These are phyloP conservation scores for Hydrotaea diabolus DNA, from an alignment of 2,888 invertebrate genomes.

Conservation along the genomic window DNA sequence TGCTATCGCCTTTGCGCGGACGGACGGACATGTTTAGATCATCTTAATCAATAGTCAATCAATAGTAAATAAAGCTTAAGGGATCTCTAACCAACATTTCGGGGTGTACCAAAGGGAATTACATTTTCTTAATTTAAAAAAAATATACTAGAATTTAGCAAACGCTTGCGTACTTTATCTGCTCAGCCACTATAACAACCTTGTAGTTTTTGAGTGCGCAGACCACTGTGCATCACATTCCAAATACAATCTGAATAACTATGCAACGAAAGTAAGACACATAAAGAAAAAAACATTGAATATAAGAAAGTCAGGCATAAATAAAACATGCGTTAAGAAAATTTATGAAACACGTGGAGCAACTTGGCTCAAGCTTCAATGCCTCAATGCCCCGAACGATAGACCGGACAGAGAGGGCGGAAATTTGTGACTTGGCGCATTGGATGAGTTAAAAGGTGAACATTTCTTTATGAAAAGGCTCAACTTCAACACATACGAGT, in stretches of 20 bases:
- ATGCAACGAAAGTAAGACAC: constrained; percentile 11
- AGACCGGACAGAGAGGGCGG: too few species aligned
- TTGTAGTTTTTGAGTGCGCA: neutral
- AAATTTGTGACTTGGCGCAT: neutral
- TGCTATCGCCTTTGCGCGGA: too few species aligned
- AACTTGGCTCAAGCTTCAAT: neutral
- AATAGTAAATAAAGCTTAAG: too few species aligned
- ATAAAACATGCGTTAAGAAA: constrained; percentile 29
- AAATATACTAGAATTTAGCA: too few species aligned
- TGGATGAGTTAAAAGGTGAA: constrained; percentile 18
- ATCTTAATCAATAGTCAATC: too few species aligned
- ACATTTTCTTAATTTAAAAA: too few species aligned
- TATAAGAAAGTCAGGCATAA: constrained; percentile 9
- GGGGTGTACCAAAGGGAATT: too few species aligned
- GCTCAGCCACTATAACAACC: too few species aligned
- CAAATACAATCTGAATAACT: neutral
- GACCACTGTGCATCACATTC: neutral
- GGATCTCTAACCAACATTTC: too few species aligned
- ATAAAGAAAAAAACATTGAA: neutral
- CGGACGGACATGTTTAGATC: too few species aligned
- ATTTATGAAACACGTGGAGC: constrained; percentile 5
- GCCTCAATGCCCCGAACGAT: neutral
- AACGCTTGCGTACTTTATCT: too few species aligned
- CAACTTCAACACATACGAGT: constrained; percentile 1
- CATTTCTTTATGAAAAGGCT: neutral